Evolutionary conservation across 1,140 invertebrate genomes (phyloP).

Genomic region (Subanguina moxae): DNA sequence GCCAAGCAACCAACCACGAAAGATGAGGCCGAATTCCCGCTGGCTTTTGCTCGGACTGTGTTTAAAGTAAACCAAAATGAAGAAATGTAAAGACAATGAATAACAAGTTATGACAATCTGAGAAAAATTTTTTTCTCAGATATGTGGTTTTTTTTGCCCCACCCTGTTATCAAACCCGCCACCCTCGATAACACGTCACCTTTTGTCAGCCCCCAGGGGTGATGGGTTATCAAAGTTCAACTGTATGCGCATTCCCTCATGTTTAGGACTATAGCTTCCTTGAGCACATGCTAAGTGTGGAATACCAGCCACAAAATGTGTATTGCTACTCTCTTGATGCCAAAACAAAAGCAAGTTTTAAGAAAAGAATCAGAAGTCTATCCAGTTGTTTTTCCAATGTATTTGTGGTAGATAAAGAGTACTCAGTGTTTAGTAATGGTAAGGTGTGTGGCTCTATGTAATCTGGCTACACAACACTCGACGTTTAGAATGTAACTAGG

Average conservation of each 20-base stretch:
- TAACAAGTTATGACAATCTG: not conserved
- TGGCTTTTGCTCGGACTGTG: constrained; percentile 38
- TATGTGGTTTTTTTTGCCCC: too few species aligned
- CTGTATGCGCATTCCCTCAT: not conserved
- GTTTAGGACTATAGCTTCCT: constrained; percentile 44
- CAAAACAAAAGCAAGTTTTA: constrained; percentile 30
- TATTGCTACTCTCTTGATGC: constrained; percentile 39
- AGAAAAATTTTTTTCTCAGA: not conserved
- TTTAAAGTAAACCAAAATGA: constrained; percentile 20
- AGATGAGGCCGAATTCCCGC: constrained; percentile 25
- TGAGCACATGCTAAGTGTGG: constrained; percentile 33
- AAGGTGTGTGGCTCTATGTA: not conserved
- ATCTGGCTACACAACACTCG: not conserved
- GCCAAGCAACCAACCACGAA: not conserved
- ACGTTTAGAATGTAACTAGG: not conserved
- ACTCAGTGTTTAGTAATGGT: constrained; percentile 24
- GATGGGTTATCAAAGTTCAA: not conserved
- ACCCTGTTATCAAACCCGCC: too few species aligned
- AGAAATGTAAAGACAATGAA: not conserved
- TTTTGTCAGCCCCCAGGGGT: too few species aligned
- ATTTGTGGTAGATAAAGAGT: constrained; percentile 21
- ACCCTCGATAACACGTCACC: not conserved
- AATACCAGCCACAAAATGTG: constrained; percentile 35
- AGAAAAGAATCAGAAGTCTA: constrained; percentile 20
- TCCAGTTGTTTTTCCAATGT: constrained; percentile 38